Evolutionary conservation across 1,140 invertebrate genomes (phyloP).

Genomic region (Thaumetopoea pityocampa): DNA sequence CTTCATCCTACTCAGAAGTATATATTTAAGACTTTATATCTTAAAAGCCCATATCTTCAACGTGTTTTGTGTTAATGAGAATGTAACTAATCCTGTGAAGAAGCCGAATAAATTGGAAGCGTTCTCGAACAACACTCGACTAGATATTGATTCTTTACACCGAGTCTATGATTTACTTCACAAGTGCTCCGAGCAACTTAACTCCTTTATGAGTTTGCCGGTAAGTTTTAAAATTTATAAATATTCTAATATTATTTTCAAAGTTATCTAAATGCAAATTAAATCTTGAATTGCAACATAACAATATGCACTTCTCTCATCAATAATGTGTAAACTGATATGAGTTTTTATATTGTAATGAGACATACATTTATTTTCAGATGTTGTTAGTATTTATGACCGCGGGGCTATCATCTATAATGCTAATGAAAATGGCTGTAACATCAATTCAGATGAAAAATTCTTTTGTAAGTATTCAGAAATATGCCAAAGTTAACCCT

Average conservation of each 20-base stretch:
- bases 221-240: slow-evolving; percentile 29
- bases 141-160: slow-evolving; percentile 37
- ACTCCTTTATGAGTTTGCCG: slow-evolving; percentile 41
- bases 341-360: no score
- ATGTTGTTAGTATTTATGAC: slow-evolving; percentile 31
- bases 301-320: neutral
- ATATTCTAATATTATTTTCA: no score
- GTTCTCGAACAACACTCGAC: slow-evolving; percentile 26
- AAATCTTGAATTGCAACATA: slow-evolving; percentile 4
- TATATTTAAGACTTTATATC: slow-evolving; percentile 25
- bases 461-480: slow-evolving; percentile 12
- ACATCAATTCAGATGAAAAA: slow-evolving; percentile 23
- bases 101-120: slow-evolving; percentile 27
- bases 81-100: neutral
- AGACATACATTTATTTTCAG: no score
- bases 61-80: slow-evolving; percentile 17
- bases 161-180: slow-evolving; percentile 44
- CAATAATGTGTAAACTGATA: neutral
- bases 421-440: slow-evolving; percentile 30
- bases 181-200: slow-evolving; percentile 42
- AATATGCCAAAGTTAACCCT: no score
- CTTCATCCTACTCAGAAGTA: slow-evolving; percentile 21
- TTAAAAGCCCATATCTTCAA: slow-evolving; percentile 38
- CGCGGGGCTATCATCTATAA: slow-evolving; percentile 32
- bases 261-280: no score